A percentile compares a stretch with the other conserved stretches of the same genome.
Evolutionary conservation across 2,888 invertebrate genomes (phyloP).

Genomic region (Stenotaenia linearis): DNA sequence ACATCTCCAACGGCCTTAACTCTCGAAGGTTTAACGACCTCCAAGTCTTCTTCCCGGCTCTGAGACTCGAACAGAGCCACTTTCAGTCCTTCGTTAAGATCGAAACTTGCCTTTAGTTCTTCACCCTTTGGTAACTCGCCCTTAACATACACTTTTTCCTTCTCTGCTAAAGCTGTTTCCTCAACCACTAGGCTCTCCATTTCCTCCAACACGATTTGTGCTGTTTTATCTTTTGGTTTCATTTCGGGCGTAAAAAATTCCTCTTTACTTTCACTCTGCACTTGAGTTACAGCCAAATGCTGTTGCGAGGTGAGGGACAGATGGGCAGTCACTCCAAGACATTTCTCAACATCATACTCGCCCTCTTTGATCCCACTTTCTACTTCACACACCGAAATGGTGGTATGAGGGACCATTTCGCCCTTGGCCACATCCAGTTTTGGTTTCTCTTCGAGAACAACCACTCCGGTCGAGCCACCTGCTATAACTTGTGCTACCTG

Average conservation of each 20-base stretch:
- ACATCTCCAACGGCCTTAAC: neutral
- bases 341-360: neutral
- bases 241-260: neutral
- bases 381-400: neutral
- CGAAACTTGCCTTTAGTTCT: neutral
- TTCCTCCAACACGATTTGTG: constrained; percentile 38
- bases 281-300: constrained; percentile 31
- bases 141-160: neutral
- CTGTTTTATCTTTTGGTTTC: neutral
- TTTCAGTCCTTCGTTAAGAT: neutral
- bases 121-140: constrained; percentile 1
- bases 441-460: neutral
- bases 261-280: constrained; percentile 8
- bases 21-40: neutral
- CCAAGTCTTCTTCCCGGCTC: neutral
- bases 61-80: neutral
- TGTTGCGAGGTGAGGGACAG: neutral
- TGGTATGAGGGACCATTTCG: constrained; percentile 24
- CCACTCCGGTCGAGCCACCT: neutral
- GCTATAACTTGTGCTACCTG: constrained; percentile 30
- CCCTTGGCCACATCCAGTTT: constrained; percentile 12
- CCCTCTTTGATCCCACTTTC: constrained; percentile 29
- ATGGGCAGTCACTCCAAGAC: neutral
- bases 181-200: constrained; percentile 57
- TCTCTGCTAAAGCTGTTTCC: constrained; percentile 53